Percentiles rank a stretch among this genome's conserved stretches.
phyloP scores from a whole-genome alignment of 2,113 vertebrate genomes.

The Chinchilla lanigera region DNA sequence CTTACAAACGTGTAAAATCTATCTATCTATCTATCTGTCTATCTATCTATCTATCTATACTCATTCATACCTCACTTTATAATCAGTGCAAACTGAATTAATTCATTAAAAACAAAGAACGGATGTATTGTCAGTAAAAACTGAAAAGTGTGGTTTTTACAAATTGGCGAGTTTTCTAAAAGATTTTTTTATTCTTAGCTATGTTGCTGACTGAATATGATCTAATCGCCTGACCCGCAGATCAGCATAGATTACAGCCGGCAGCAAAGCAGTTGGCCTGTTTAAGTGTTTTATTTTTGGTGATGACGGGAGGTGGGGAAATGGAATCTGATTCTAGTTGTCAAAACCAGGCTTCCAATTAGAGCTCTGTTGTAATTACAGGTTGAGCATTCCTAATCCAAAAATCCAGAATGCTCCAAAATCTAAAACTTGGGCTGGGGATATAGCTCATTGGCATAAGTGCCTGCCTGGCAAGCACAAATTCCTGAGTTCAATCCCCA shows the following conservation, averaged over 20 bases:
- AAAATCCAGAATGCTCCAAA: not conserved
- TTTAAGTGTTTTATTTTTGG: conserved; percentile 26
- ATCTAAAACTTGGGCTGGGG: not conserved
- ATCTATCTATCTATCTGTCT: fast-evolving
- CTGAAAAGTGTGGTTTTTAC: not conserved
- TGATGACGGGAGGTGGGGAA: not conserved
- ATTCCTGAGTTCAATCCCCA: too few species aligned
- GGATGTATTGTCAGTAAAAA: not conserved
- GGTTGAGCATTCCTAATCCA: conserved; percentile 37
- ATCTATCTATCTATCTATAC: not conserved
- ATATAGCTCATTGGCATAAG: too few species aligned
- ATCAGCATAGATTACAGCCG: not conserved
- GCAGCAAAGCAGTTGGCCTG: not conserved
- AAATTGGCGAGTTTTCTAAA: not conserved
- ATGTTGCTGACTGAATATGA: not conserved
- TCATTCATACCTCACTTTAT: not conserved
- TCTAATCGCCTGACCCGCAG: not conserved
- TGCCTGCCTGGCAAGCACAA: too few species aligned
- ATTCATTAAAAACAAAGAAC: conserved; percentile 19
- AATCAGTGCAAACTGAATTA: not conserved
- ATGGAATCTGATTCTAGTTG: conserved; percentile 37
- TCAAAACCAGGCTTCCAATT: conserved; percentile 42
- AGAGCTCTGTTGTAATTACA: not conserved
- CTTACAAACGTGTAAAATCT: not conserved
- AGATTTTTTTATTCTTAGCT: not conserved